Conservation (phyloP, 2,888 invertebrate species). For the Leptopilina drosophilae region DNA sequence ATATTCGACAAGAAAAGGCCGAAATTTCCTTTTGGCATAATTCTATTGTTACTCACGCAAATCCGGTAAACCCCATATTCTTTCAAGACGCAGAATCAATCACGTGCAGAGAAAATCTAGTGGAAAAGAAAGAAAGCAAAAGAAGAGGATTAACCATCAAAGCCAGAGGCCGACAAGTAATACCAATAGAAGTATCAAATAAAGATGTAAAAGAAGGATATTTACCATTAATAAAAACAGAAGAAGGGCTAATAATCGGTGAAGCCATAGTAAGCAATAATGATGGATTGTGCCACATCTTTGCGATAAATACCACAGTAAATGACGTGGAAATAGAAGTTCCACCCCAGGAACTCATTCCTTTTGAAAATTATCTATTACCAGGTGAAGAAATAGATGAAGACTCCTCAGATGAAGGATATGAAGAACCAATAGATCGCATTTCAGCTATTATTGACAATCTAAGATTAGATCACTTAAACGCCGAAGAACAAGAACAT, state of each 20-base stretch:
- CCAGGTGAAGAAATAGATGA: background rate
- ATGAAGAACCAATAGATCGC: background rate
- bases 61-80: background rate
- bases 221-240: background rate
- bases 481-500: background rate
- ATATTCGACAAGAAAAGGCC: background rate
- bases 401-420: background rate
- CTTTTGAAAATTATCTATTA: background rate
- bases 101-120: no score
- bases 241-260: background rate
- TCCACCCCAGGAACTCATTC: background rate
- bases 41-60: background rate
- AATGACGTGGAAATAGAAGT: background rate
- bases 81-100: no score
- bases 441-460: background rate
- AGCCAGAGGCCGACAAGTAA: no score
- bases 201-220: background rate
- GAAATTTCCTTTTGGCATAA: background rate
- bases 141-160: no score
- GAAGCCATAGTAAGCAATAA: background rate
- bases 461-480: background rate
- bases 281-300: background rate
- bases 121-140: no score
- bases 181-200: no score
- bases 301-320: background rate